These are phyloP conservation scores for Danio tinwini DNA, from an alignment of 2,797 vertebrate species.

Conservation along the genomic window DNA sequence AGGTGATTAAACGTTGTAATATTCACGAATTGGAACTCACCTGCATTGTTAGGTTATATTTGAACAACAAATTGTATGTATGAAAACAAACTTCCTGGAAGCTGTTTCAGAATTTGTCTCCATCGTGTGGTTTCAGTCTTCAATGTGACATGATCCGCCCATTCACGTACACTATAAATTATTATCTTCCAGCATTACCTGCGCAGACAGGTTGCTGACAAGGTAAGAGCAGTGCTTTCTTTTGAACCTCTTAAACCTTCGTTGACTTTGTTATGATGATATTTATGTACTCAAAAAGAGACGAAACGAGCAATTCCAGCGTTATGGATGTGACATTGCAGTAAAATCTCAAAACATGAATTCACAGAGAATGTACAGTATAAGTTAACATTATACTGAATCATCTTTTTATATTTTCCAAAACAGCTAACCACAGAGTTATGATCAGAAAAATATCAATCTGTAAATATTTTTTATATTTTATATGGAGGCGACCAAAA, in stretches of 20 bases:
- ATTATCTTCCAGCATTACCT: slow-evolving; percentile 6
- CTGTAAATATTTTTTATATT: too few species aligned
- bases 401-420: too few species aligned
- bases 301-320: too few species aligned
- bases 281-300: background rate
- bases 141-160: background rate
- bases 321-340: too few species aligned
- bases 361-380: too few species aligned
- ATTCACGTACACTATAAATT: slow-evolving; percentile 13
- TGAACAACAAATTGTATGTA: background rate
- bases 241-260: background rate
- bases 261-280: background rate
- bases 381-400: too few species aligned
- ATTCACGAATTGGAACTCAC: too few species aligned
- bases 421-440: too few species aligned
- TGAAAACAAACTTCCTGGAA: background rate
- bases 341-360: too few species aligned
- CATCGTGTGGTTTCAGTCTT: slow-evolving; percentile 27
- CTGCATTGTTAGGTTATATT: background rate
- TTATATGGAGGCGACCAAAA: too few species aligned
- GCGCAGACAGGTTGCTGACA: slow-evolving; percentile 18
- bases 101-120: slow-evolving; percentile 39
- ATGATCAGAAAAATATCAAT: too few species aligned
- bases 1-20: background rate
- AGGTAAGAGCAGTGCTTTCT: slow-evolving; percentile 18